phyloP scores from a whole-genome alignment of 2,113 vertebrate genomes.

The Corvus cornix region DNA sequence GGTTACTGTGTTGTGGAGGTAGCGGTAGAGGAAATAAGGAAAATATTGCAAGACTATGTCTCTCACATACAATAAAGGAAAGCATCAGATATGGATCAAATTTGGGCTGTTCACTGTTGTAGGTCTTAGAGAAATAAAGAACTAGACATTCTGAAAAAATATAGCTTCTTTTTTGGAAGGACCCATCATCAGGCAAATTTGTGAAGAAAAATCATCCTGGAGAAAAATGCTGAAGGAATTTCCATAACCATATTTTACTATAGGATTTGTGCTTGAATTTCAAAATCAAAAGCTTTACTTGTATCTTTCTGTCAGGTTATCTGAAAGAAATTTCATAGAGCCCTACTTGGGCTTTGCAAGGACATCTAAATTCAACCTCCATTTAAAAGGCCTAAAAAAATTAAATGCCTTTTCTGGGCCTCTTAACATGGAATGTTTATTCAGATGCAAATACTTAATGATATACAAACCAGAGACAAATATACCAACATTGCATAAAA shows the following conservation, averaged over 20 bases:
- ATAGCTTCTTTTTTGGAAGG: not conserved
- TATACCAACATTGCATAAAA: not conserved
- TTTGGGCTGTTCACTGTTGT: not conserved
- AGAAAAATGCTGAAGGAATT: not conserved
- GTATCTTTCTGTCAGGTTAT: not conserved
- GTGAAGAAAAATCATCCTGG: not conserved
- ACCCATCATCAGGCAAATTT: not conserved
- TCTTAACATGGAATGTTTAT: not conserved
- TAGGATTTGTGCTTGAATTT: not conserved
- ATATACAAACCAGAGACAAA: not conserved
- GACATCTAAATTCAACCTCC: not conserved
- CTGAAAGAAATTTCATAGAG: not conserved
- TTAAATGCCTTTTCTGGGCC: not conserved
- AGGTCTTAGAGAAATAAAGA: not conserved
- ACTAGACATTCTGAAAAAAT: not conserved
- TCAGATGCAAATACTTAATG: not conserved
- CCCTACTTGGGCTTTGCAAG: not conserved
- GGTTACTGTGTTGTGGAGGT: conserved; percentile 28
- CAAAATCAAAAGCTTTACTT: not conserved
- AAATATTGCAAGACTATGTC: not conserved
- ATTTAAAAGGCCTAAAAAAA: not conserved
- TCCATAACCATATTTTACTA: not conserved
- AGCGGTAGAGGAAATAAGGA: not conserved
- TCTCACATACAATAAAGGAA: not conserved
- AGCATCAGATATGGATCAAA: not conserved